Conservation (phyloP, 2,888 invertebrate species). For the Cerceris rybyensis region DNA sequence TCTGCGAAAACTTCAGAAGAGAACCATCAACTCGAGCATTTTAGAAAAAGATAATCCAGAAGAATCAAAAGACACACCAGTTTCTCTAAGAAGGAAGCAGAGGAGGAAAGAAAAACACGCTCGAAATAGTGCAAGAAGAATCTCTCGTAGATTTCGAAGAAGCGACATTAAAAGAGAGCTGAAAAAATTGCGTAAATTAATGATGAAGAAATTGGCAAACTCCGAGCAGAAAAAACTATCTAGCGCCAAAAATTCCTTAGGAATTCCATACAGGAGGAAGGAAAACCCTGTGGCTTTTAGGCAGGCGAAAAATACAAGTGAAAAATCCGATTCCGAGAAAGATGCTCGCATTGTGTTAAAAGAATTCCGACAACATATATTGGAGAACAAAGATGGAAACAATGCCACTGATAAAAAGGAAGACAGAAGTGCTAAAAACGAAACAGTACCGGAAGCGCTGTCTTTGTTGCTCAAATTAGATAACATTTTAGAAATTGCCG, state of each 20-base stretch:
- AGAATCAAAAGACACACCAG: not conserved
- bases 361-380: slow-evolving; percentile 13
- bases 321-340: not conserved
- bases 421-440: not conserved
- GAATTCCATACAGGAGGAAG: not conserved
- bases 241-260: not conserved
- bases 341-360: not conserved
- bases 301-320: not conserved
- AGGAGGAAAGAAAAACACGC: not conserved
- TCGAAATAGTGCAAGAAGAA: not conserved
- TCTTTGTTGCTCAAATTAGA: slow-evolving; percentile 43
- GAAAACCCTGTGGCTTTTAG: not conserved
- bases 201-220: slow-evolving; percentile 36
- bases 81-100: not conserved
- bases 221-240: not conserved
- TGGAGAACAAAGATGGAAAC: not conserved
- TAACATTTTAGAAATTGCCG: not conserved
- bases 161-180: slow-evolving; percentile 51
- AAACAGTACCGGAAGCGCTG: not conserved
- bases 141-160: slow-evolving; percentile 11
- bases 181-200: slow-evolving; percentile 58
- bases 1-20: not conserved
- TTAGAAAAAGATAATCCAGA: not conserved
- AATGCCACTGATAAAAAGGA: not conserved
- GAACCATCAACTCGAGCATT: not conserved